Percentiles rank a stretch among this genome's conserved stretches.
Conservation (phyloP, 2,888 invertebrate species). For the Leucania comma region DNA sequence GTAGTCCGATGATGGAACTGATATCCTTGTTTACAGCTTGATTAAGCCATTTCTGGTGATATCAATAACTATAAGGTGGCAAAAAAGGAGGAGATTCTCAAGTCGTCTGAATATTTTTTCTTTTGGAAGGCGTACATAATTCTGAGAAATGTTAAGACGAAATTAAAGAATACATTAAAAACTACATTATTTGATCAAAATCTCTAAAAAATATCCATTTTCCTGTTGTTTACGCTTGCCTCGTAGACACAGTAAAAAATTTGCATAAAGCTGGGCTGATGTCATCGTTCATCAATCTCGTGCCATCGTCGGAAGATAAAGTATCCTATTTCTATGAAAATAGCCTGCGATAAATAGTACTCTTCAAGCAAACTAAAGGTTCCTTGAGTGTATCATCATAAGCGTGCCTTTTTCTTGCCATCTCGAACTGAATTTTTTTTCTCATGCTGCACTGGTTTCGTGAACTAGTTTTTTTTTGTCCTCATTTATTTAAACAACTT, state of each 20-base stretch:
- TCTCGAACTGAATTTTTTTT: background rate
- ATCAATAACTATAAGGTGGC: background rate
- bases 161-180: too few species aligned
- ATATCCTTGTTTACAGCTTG: background rate
- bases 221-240: background rate
- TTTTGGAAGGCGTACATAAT: too few species aligned
- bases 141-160: too few species aligned
- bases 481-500: too few species aligned
- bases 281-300: constrained; percentile 66
- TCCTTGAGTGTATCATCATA: constrained; percentile 41
- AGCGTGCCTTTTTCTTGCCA: constrained; percentile 16
- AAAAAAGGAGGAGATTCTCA: too few species aligned
- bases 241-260: background rate
- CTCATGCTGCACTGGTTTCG: background rate
- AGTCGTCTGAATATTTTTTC: too few species aligned
- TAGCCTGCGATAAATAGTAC: constrained; percentile 58
- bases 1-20: too few species aligned
- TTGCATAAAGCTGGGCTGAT: constrained; percentile 55
- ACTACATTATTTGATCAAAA: background rate
- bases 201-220: background rate
- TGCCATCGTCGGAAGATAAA: constrained; percentile 59
- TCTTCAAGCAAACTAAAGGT: constrained; percentile 44
- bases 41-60: background rate
- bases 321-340: constrained; percentile 67
- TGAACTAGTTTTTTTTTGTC: too few species aligned